Percentiles rank a stretch among this genome's conserved stretches.
phyloP scores from a whole-genome alignment of 2,797 vertebrate species.

The Sebastes vulpes region DNA sequence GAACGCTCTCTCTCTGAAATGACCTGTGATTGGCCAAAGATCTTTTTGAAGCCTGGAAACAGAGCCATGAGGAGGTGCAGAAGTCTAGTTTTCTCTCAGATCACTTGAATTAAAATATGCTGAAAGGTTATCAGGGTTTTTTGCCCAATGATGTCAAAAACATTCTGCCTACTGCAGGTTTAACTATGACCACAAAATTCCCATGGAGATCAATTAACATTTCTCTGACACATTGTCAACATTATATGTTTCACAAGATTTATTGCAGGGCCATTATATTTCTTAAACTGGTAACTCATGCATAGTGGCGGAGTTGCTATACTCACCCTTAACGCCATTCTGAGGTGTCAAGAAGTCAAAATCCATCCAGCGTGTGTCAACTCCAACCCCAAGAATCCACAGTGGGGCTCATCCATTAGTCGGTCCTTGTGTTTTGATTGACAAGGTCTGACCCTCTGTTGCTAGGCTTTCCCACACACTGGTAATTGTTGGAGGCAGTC shows the following conservation, averaged over 20 bases:
- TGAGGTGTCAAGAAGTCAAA: slow-evolving; percentile 10
- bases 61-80: too few relatives aligned
- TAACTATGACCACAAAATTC: too few relatives aligned
- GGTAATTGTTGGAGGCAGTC: slow-evolving; percentile 76
- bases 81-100: too few relatives aligned
- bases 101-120: too few relatives aligned
- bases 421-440: slow-evolving; percentile 73
- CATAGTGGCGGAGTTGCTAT: neutral
- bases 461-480: slow-evolving; percentile 79
- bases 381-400: slow-evolving; percentile 41
- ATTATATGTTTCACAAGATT: neutral
- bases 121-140: too few relatives aligned
- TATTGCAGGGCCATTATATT: neutral
- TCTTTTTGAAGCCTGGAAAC: too few relatives aligned
- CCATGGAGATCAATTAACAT: neutral
- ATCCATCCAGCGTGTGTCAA: slow-evolving; percentile 46
- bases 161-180: too few relatives aligned
- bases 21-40: too few relatives aligned
- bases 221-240: neutral
- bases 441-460: slow-evolving; percentile 77
- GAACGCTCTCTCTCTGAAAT: too few relatives aligned
- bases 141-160: too few relatives aligned
- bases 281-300: neutral
- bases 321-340: slow-evolving; percentile 17
- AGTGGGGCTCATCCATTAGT: slow-evolving; percentile 41